Conservation (phyloP, 2,113 vertebrate species). For the Zeus faber region DNA sequence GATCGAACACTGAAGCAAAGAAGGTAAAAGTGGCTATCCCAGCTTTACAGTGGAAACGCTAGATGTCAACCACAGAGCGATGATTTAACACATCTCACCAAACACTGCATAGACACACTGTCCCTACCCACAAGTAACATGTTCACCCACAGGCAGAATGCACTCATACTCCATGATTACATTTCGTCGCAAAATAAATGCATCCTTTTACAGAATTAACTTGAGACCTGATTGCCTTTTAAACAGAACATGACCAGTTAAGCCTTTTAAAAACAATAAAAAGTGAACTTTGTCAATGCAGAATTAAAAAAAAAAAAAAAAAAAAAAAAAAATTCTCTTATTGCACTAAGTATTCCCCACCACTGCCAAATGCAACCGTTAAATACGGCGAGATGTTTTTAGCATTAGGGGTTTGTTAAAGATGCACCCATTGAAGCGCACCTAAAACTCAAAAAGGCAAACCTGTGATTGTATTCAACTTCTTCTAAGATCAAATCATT, state of each 20-base stretch:
- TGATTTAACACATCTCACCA: slow-evolving; percentile 14
- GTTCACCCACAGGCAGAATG: slow-evolving; percentile 26
- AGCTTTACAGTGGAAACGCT: slow-evolving; percentile 48
- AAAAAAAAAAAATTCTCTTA: slow-evolving; percentile 15
- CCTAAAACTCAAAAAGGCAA: slow-evolving; percentile 35
- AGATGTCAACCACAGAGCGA: slow-evolving; percentile 39
- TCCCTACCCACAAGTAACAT: too few relatives aligned
- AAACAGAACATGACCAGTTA: too few relatives aligned
- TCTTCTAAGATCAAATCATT: slow-evolving; percentile 28
- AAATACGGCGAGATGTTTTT: slow-evolving; percentile 16
- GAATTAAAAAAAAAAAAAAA: slow-evolving; percentile 32
- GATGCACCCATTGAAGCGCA: slow-evolving; percentile 26
- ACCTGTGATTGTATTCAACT: slow-evolving; percentile 20
- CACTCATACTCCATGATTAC: slow-evolving; percentile 28
- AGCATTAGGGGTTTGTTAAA: slow-evolving; percentile 18
- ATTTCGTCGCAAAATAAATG: slow-evolving; percentile 25
- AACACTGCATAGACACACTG: slow-evolving; percentile 1
- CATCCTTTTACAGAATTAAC: background rate
- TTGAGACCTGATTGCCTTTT: background rate
- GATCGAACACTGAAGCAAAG: slow-evolving; percentile 35
- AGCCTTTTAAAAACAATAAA: slow-evolving; percentile 32
- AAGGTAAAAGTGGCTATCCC: slow-evolving; percentile 38
- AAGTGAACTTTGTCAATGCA: slow-evolving; percentile 26
- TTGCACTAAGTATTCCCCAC: slow-evolving; percentile 17
- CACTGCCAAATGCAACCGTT: slow-evolving; percentile 11